phyloP scores from a whole-genome alignment of 2,113 vertebrate genomes.

The Glareola pratincola region DNA sequence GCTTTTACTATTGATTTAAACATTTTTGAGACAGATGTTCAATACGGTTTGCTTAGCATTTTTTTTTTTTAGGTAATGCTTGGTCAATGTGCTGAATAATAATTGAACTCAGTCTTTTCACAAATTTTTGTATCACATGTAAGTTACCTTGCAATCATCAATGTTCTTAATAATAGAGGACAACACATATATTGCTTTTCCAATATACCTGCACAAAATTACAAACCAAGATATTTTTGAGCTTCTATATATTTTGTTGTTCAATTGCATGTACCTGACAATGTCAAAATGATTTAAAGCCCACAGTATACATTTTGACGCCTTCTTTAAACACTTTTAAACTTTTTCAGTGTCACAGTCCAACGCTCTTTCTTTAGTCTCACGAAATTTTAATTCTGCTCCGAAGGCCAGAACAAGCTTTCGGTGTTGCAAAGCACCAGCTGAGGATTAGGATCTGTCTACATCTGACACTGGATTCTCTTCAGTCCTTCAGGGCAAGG shows the following conservation, averaged over 20 bases:
- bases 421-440: not conserved
- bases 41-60: conserved; percentile 69
- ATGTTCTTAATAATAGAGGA: conserved; percentile 34
- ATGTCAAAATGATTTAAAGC: not conserved
- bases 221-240: not conserved
- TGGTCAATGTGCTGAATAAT: conserved; percentile 61
- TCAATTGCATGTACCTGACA: not conserved
- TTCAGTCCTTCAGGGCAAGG: not conserved
- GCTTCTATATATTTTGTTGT: not conserved
- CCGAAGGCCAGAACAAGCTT: not conserved
- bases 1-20: conserved; percentile 73
- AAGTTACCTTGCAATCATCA: conserved; percentile 53
- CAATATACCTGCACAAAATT: not conserved
- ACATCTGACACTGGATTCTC: not conserved
- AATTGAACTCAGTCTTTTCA: conserved; percentile 44
- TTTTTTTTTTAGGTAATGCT: conserved; percentile 23
- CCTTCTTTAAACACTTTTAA: not conserved
- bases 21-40: conserved; percentile 76
- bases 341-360: not conserved
- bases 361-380: not conserved
- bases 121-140: not conserved
- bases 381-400: not conserved
- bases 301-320: not conserved
- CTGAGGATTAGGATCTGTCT: not conserved
- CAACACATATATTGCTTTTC: conserved; percentile 21